Base-by-base conservation (phyloP, 2,797 vertebrate species). In the Rhabdomys pumilio region DNA sequence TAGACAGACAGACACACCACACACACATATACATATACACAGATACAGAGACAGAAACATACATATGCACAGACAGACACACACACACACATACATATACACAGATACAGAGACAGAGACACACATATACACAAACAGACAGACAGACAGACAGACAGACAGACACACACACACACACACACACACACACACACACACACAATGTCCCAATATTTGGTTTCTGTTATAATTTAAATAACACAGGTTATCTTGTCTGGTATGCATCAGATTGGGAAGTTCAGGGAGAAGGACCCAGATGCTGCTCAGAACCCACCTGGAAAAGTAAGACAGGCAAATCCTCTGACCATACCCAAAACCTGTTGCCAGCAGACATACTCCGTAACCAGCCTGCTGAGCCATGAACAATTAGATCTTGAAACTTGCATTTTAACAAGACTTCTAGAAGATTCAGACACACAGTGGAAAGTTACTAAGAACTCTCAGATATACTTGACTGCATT, bases 151-250 rank as follows among this genome's bases (percentile, higher is more conserved):
- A 44, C 6, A 44, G 44, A 44, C 44, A 38, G 2, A 59, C 4
- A 6, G 19, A 59, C 4, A 15, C 57, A 59, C 1, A 22, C 29
- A 81, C 10, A 38, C 22, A 41, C 4, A 59, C 20, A 44, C 15
- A 61, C 59, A 47, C 4, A 50, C 10, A 50, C 50, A 50, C 10
- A 50, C 50, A 50, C 50, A 50, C 50, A 50, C 10, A 12, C 50
- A 50, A 50, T 50, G 50, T 50, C 50, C 10, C 50, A 50, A 50
- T 50, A 26, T 90, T 95, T 59, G 59, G 19, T 65, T 94, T 91
- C 63, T 83, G 38, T 77, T 95, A 72, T 15, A 77, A 90, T 76
- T 88, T 89, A 93, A 94, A n/a, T 82, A 93, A 47, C 31, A 10
- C 11, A 53, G n/a, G 22, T 77, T 41, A 80, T 72, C 19, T 31